Percentiles rank a stretch among this genome's conserved stretches.
phyloP scores from a whole-genome alignment of 2,113 vertebrate species.

The Bolborhynchus lineola region DNA sequence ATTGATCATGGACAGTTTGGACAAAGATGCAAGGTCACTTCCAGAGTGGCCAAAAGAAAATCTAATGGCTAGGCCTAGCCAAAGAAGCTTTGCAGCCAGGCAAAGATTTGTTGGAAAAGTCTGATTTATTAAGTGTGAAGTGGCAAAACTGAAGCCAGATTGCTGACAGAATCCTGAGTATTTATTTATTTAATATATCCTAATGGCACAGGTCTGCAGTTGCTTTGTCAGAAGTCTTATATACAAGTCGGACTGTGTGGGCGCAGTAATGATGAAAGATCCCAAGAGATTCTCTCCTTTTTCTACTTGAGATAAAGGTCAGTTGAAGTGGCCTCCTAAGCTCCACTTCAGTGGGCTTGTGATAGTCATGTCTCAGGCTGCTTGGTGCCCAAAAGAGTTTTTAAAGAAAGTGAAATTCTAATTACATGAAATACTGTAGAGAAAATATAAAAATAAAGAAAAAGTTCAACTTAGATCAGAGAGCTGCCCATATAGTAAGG shows the following conservation, averaged over 20 bases:
- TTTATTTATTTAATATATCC: not conserved
- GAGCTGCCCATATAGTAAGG: not conserved
- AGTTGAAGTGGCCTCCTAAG: not conserved
- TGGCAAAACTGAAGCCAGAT: not conserved
- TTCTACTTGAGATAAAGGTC: not conserved
- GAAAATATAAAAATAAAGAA: not conserved
- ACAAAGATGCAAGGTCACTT: not conserved
- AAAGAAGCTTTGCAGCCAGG: not conserved
- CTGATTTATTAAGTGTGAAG: not conserved
- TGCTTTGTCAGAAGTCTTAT: not conserved
- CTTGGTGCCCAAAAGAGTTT: not conserved
- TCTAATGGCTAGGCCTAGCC: not conserved
- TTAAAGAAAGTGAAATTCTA: not conserved
- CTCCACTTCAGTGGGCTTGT: not conserved
- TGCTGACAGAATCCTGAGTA: not conserved
- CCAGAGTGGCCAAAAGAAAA: not conserved
- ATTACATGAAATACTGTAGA: not conserved
- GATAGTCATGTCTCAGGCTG: not conserved
- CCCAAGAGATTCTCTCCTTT: not conserved
- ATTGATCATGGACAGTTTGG: not conserved
- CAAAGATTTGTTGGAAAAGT: not conserved
- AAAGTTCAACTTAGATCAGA: not conserved
- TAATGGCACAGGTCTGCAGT: accelerated
- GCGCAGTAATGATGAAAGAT: not conserved
- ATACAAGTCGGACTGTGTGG: accelerated